phyloP scores from a whole-genome alignment of 2,888 invertebrate species.

The Tromatobia lineatoria region DNA sequence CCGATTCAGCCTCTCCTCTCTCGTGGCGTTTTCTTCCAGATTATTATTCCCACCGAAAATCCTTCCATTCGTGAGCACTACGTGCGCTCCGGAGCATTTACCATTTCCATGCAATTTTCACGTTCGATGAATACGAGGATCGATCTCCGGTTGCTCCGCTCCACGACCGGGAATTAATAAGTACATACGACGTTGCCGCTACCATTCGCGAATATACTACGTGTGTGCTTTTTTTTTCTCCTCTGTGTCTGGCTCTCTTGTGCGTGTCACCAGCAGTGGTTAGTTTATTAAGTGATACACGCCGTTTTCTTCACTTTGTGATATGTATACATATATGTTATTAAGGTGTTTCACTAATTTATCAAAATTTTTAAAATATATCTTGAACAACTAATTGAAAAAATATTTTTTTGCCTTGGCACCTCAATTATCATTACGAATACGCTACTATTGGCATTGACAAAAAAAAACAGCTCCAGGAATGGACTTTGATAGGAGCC shows the following conservation, averaged over 20 bases:
- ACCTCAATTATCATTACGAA: too few relatives aligned
- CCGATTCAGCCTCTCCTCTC: not conserved
- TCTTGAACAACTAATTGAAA: too few relatives aligned
- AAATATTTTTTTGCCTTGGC: too few relatives aligned
- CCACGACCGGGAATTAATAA: conserved; percentile 7
- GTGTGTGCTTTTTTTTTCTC: not conserved
- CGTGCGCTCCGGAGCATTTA: not conserved
- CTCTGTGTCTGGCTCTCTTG: not conserved
- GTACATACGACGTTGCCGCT: not conserved
- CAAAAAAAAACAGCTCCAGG: too few relatives aligned
- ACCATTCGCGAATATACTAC: not conserved
- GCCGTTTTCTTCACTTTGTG: not conserved
- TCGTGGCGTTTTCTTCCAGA: not conserved
- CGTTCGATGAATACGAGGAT: not conserved
- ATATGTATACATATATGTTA: not conserved
- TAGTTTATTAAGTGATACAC: not conserved
- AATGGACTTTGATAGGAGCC: too few relatives aligned
- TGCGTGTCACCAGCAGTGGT: not conserved
- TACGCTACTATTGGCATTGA: too few relatives aligned
- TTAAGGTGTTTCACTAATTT: too few relatives aligned
- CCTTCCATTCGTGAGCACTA: not conserved
- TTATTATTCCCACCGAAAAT: not conserved
- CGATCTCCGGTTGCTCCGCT: conserved; percentile 10
- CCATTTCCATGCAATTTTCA: conserved; percentile 56
- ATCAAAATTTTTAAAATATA: too few relatives aligned